Conservation (phyloP, 2,888 invertebrate species). For the Dryocosmus kuriphilus region DNA sequence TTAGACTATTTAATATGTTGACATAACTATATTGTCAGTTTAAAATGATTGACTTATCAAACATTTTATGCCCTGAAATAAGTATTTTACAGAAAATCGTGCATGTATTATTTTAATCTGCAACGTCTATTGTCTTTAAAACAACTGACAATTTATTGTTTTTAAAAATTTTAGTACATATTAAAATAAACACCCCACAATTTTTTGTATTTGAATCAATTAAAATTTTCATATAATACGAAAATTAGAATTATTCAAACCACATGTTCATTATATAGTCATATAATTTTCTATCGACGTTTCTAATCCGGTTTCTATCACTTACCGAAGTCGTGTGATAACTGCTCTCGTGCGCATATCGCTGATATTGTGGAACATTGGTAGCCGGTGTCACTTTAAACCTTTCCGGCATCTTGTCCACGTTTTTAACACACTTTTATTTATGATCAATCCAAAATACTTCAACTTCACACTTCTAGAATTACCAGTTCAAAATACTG, state of each 20-base stretch:
- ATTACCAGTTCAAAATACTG: too few relatives aligned
- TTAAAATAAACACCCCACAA: too few relatives aligned
- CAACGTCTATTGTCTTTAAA: too few relatives aligned
- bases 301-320: slow-evolving; percentile 32
- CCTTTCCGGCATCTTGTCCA: slow-evolving; percentile 65
- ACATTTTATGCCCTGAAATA: too few relatives aligned
- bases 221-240: not conserved
- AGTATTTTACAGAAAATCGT: too few relatives aligned
- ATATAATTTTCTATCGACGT: slow-evolving; percentile 4
- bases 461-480: not conserved
- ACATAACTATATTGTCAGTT: too few relatives aligned
- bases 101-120: too few relatives aligned
- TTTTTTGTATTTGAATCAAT: too few relatives aligned
- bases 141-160: too few relatives aligned
- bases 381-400: slow-evolving; percentile 72
- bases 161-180: too few relatives aligned
- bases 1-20: too few relatives aligned
- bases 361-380: slow-evolving; percentile 53
- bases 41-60: too few relatives aligned
- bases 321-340: slow-evolving; percentile 39
- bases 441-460: not conserved
- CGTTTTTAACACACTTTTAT: not conserved
- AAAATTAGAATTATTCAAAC: not conserved
- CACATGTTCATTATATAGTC: not conserved
- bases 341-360: slow-evolving; percentile 57